These are phyloP conservation scores for Hylomyscus alleni DNA, from an alignment of 2,797 vertebrate species.

Conservation along the genomic window DNA sequence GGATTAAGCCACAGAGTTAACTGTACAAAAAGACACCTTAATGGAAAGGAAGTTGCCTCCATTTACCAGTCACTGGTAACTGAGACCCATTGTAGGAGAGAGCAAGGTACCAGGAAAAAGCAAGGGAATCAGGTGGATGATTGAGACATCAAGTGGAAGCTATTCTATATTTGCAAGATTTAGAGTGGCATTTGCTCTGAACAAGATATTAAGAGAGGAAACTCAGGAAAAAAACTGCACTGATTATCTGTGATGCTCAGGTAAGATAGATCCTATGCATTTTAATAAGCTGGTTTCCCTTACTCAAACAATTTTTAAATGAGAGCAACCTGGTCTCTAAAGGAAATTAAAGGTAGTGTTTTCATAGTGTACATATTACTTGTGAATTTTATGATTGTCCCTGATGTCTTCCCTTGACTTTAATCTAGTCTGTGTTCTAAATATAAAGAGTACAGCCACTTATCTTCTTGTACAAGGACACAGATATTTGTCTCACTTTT, in stretches of 20 bases:
- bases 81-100: neutral
- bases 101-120: neutral
- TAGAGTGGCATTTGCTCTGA: constrained; percentile 56
- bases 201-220: constrained; percentile 67
- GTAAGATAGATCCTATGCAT: constrained; percentile 79
- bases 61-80: constrained; percentile 41
- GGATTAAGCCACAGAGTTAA: constrained; percentile 54
- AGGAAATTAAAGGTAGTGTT: constrained; percentile 67
- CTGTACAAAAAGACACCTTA: constrained; percentile 5
- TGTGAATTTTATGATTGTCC: constrained; percentile 54
- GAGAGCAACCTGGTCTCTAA: constrained; percentile 73
- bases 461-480: constrained; percentile 49
- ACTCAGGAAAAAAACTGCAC: constrained; percentile 63
- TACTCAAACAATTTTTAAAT: constrained; percentile 76
- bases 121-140: neutral
- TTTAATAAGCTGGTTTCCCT: constrained; percentile 76
- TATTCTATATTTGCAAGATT: constrained; percentile 50
- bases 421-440: constrained; percentile 19
- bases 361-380: constrained; percentile 59
- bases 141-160: constrained; percentile 64
- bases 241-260: constrained; percentile 70
- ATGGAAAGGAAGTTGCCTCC: neutral
- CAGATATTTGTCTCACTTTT: constrained; percentile 14
- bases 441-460: constrained; percentile 37
- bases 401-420: neutral